Conservation (phyloP, 2,888 invertebrate species). For the Drosophila dives region DNA sequence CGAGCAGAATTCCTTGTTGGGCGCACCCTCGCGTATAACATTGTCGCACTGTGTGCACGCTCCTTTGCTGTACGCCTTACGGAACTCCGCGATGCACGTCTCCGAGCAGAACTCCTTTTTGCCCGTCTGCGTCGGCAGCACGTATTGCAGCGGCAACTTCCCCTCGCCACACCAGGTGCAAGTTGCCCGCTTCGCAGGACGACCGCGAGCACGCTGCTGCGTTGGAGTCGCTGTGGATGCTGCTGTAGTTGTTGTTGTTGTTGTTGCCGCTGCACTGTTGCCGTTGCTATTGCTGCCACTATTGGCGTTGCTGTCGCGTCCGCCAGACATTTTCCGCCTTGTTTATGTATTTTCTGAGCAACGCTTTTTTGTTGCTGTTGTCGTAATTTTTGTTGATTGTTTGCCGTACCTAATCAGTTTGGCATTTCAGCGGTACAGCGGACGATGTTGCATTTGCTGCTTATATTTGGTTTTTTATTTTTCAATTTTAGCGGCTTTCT, state of each 20-base stretch:
- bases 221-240: conserved; percentile 53
- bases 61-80: conserved; percentile 94
- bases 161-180: conserved; percentile 96
- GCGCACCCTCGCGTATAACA: conserved; percentile 90
- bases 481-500: conserved; percentile 70
- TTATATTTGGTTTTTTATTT: conserved; percentile 10
- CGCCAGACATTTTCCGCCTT: conserved; percentile 79
- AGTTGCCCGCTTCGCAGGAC: conserved; percentile 90
- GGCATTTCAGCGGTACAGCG: conserved; percentile 33
- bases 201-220: conserved; percentile 86
- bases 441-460: neutral
- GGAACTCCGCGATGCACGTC: conserved; percentile 94
- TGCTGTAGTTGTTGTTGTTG: conserved; percentile 48
- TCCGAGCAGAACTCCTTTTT: conserved; percentile 97
- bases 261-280: conserved; percentile 47
- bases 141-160: conserved; percentile 93
- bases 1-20: conserved; percentile 93
- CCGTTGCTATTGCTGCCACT: conserved; percentile 27
- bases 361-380: conserved; percentile 19
- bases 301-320: conserved; percentile 72
- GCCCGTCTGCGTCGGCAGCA: conserved; percentile 92
- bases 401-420: conserved; percentile 22
- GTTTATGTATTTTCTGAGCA: conserved; percentile 12
- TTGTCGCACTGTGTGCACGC: conserved; percentile 95
- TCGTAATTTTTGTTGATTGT: conserved; percentile 7